Evolutionary conservation across 2,113 vertebrate genomes (phyloP).

Genomic region (Oncorhynchus kisutch): DNA sequence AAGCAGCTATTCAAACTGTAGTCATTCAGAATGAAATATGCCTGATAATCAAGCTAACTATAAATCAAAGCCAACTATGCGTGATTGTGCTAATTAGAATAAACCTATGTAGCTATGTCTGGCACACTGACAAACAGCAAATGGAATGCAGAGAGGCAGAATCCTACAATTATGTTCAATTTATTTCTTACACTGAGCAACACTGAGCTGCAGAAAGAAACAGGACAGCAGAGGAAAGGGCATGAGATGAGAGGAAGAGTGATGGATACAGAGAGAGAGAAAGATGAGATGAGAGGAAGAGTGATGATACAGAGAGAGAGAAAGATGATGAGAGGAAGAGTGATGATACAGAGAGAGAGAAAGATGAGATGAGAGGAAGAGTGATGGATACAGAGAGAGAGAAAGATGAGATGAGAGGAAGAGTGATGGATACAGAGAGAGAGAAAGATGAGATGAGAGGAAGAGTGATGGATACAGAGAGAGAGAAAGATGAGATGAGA

Average conservation of each 20-base stretch:
- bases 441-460: too few relatives aligned
- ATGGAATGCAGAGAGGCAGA: slow-evolving; percentile 14
- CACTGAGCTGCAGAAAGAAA: slow-evolving; percentile 14
- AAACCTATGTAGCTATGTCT: slow-evolving; percentile 28
- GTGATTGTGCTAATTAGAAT: slow-evolving; percentile 26
- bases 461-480: too few relatives aligned
- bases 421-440: too few relatives aligned
- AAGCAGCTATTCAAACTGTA: neutral
- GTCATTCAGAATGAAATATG: neutral
- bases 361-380: slow-evolving; percentile 36
- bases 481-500: too few relatives aligned
- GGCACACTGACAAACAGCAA: slow-evolving; percentile 49
- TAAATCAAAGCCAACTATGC: slow-evolving; percentile 19
- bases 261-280: slow-evolving; percentile 19
- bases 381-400: slow-evolving; percentile 4
- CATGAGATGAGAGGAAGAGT: slow-evolving; percentile 31
- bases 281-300: neutral
- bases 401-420: neutral
- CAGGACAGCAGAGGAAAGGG: slow-evolving; percentile 1
- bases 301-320: too few relatives aligned
- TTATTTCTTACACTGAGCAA: slow-evolving; percentile 37
- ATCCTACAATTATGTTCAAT: slow-evolving; percentile 32
- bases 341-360: neutral
- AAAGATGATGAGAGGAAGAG: too few relatives aligned
- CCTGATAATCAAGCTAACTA: slow-evolving; percentile 11